Evolutionary conservation across 2,113 vertebrate genomes (phyloP), one percentile per base, ranked within the genome.

Genomic region (Castor canadensis): DNA sequence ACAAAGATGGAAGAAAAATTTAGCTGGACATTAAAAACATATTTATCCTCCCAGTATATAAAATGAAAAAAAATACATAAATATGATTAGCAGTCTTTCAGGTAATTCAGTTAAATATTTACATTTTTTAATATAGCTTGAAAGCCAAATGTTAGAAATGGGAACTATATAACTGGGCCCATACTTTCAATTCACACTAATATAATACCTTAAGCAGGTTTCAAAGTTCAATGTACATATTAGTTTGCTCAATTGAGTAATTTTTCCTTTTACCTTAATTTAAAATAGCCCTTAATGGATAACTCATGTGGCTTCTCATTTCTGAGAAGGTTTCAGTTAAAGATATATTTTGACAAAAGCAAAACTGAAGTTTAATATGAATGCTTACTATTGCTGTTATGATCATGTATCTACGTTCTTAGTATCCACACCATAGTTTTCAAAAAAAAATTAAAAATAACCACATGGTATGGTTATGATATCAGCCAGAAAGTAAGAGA

Each of bases 171-270:
- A 94, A 80, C 16, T 24, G 45, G 15, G 7, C 11, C 30, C 77
- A 7, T n/a, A 76, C n/a, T 93, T 94, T 87, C 22, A 92, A 85
- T 90, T 94, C 54, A 89, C n/a, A 93, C 40, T 62, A 56, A 83
- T 71, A 58, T 66, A 79, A 72, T 80, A 49, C 72, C 91, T 88
- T 92, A 90, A 38, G 49, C 62, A 86, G 49, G 72, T 90, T 92
- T 89, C 93, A 87, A 91, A 97, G 66, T 92, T 94, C 89, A 96
- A 64, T 49, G 17, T 60, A 93, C 52, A n/a, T 28, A 95, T 30
- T 85, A 76, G 54, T 86, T 88, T 95, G n/a, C 67, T 95, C 88
- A 93, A 93, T 1, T 88, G 45, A 94, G 71, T 84, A 87, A 96
- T 83, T 73, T 90, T 92, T 47, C 77, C 62, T 86, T 95, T 95